Percentiles rank a stretch among this genome's conserved stretches.
Conservation (phyloP, 2,888 invertebrate genomes). For the Scaptomyza parva region DNA sequence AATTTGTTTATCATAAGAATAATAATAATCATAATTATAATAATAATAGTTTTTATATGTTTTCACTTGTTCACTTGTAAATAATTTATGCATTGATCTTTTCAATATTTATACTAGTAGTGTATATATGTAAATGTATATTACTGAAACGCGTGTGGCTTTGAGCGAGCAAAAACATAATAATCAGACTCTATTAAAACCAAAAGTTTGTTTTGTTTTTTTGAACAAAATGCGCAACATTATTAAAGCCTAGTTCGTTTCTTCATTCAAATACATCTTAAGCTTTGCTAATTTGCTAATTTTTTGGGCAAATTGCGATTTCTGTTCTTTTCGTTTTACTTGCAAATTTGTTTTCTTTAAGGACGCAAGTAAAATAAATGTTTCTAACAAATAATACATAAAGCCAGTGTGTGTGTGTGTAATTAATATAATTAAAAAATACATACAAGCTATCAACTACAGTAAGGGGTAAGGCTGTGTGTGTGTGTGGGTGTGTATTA, state of each 20-base stretch:
- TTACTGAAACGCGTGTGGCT: constrained; percentile 55
- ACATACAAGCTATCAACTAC: constrained; percentile 67
- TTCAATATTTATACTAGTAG: constrained; percentile 17
- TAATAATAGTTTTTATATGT: constrained; percentile 1
- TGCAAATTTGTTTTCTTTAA: constrained; percentile 10
- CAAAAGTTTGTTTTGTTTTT: constrained; percentile 41
- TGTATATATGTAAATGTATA: constrained; percentile 10
- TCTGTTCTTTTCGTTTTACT: constrained; percentile 9
- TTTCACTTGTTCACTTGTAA: background rate
- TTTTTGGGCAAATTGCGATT: constrained; percentile 5
- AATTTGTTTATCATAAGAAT: constrained; percentile 34
- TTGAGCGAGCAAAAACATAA: constrained; percentile 53
- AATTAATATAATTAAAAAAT: constrained; percentile 75
- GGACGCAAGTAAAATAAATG: constrained; percentile 33
- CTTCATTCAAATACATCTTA: constrained; percentile 40
- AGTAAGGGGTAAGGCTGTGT: constrained; percentile 45
- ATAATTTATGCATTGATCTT: constrained; percentile 10
- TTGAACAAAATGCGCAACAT: constrained; percentile 35
- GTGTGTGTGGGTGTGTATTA: constrained; percentile 26
- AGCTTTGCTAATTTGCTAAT: constrained; percentile 18
- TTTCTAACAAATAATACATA: constrained; percentile 55
- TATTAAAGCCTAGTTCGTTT: constrained; percentile 10
- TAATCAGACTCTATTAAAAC: constrained; percentile 57
- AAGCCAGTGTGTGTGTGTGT: constrained; percentile 55
- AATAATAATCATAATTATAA: too few species aligned